Conservation (phyloP, 2,797 vertebrate species). For the Sebastes taczanowskii region DNA sequence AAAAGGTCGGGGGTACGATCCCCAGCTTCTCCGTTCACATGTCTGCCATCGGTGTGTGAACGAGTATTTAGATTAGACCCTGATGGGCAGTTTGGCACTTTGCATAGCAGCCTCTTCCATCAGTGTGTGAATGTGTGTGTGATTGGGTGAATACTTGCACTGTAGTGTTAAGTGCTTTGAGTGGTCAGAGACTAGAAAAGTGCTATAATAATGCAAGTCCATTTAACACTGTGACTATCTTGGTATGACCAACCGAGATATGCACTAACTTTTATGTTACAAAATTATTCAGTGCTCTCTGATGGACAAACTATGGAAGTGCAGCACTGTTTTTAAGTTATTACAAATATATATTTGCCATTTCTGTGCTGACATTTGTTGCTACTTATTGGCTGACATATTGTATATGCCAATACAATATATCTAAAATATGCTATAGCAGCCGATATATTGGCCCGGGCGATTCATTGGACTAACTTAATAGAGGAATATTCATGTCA, state of each 20-base stretch:
- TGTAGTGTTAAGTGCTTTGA: no score
- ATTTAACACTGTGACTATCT: background rate
- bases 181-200: no score
- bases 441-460: no score
- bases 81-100: no score
- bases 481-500: background rate
- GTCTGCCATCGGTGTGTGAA: no score
- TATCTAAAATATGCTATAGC: background rate
- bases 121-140: no score
- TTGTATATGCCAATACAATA: background rate
- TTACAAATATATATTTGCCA: background rate
- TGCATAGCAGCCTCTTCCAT: no score
- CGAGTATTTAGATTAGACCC: no score
- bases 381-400: background rate
- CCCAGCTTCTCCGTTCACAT: no score
- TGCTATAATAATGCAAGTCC: no score
- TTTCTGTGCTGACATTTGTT: background rate
- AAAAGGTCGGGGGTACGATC: no score
- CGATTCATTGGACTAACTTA: background rate
- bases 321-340: background rate
- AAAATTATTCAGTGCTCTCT: background rate
- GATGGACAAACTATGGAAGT: background rate
- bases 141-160: no score
- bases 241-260: background rate
- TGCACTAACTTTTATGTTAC: background rate